These are phyloP conservation scores for Catharus ustulatus DNA, from an alignment of 2,797 vertebrate genomes.

Conservation along the genomic window DNA sequence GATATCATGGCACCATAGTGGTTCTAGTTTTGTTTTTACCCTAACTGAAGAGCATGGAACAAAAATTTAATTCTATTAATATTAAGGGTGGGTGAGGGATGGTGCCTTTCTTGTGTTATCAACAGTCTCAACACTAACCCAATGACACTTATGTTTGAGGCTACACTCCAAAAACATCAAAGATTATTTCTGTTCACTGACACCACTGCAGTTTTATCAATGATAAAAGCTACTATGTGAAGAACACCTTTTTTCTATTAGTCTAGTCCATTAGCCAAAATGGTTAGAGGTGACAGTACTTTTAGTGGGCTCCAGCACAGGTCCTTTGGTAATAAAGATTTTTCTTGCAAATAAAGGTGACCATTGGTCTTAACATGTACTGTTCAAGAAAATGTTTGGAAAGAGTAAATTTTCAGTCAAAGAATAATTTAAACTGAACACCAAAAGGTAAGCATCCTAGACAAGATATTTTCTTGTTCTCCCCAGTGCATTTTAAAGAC, in stretches of 20 bases:
- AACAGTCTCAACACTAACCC: neutral
- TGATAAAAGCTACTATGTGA: neutral
- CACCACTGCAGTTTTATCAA: neutral
- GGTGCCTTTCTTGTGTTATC: neutral
- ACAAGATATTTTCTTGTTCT: neutral
- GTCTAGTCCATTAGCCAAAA: neutral
- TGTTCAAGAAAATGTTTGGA: neutral
- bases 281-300: neutral
- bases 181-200: neutral
- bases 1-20: neutral
- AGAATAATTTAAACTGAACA: neutral
- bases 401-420: neutral
- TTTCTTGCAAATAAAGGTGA: neutral
- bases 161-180: neutral
- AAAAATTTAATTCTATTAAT: neutral
- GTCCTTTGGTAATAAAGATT: neutral
- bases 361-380: neutral
- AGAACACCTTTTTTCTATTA: neutral
- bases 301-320: neutral
- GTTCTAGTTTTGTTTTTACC: neutral
- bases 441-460: neutral
- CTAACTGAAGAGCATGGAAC: neutral
- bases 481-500: neutral
- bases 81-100: neutral
- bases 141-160: neutral